A percentile compares a stretch with the other conserved stretches of the same genome.
Evolutionary conservation across 2,113 vertebrate species (phyloP).

Genomic region (Scortum barcoo): DNA sequence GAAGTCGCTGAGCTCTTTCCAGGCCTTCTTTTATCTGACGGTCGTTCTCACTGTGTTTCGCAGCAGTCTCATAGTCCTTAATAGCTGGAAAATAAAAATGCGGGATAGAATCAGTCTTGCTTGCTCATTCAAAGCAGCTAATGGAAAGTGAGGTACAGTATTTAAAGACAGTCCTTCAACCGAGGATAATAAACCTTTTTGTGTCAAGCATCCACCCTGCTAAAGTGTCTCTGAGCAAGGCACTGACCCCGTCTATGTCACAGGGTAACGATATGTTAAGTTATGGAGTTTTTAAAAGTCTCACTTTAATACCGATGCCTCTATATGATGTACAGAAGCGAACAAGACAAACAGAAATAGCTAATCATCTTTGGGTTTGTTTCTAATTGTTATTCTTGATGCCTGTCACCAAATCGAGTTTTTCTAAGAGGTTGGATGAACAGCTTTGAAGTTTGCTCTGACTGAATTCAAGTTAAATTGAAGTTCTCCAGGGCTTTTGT

Average conservation of each 20-base stretch:
- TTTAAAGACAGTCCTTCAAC: background rate
- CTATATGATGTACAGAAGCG: no score
- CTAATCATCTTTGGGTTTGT: no score
- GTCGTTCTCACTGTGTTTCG: conserved; percentile 92
- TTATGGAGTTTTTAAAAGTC: no score
- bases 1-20: conserved; percentile 92
- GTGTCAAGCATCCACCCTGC: background rate
- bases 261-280: background rate
- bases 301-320: no score
- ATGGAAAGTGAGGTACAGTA: conserved; percentile 6
- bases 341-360: no score
- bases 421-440: no score
- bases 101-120: conserved; percentile 7
- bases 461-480: no score
- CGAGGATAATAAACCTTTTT: background rate
- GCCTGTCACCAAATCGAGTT: no score
- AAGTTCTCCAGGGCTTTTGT: no score
- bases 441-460: no score
- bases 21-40: conserved; percentile 94
- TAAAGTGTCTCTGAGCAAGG: background rate
- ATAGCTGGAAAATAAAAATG: conserved; percentile 86
- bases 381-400: no score
- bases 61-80: conserved; percentile 93
- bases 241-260: background rate
- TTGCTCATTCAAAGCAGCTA: conserved; percentile 9